These are phyloP conservation scores for Calidris pygmaea DNA, from an alignment of 2,113 vertebrate genomes.

Conservation along the genomic window DNA sequence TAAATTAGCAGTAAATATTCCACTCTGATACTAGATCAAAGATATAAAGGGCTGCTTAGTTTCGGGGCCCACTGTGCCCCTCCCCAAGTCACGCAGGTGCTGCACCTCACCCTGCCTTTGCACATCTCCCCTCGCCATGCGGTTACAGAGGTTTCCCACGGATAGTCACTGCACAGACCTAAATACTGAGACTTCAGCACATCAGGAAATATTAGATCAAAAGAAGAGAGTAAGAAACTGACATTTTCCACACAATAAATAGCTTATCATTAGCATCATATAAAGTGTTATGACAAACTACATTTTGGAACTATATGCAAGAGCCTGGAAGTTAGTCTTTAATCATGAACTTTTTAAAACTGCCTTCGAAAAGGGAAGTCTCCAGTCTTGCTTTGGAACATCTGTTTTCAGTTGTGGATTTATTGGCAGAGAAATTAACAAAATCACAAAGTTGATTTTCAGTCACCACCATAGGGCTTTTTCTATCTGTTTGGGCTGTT, in stretches of 20 bases:
- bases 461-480: background rate
- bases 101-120: background rate
- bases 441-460: background rate
- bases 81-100: background rate
- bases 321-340: conserved; percentile 22
- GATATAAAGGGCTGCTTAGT: background rate
- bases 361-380: conserved; percentile 6
- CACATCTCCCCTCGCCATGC: background rate
- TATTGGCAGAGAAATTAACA: background rate
- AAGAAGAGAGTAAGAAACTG: conserved; percentile 25
- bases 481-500: background rate
- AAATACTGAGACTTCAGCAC: background rate
- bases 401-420: background rate
- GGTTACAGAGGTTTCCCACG: background rate
- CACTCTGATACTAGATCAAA: background rate
- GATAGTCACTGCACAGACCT: background rate
- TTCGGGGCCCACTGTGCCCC: background rate
- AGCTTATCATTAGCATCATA: conserved; percentile 46
- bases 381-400: background rate
- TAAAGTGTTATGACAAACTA: conserved; percentile 35
- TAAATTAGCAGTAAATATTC: background rate
- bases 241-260: conserved; percentile 37
- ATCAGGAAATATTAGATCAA: background rate
- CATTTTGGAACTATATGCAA: conserved; percentile 38
- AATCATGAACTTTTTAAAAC: conserved; percentile 9